A percentile compares a stretch with the other conserved stretches of the same genome.
Conservation (phyloP, 2,797 vertebrate genomes). For the Clarias pachynema region DNA sequence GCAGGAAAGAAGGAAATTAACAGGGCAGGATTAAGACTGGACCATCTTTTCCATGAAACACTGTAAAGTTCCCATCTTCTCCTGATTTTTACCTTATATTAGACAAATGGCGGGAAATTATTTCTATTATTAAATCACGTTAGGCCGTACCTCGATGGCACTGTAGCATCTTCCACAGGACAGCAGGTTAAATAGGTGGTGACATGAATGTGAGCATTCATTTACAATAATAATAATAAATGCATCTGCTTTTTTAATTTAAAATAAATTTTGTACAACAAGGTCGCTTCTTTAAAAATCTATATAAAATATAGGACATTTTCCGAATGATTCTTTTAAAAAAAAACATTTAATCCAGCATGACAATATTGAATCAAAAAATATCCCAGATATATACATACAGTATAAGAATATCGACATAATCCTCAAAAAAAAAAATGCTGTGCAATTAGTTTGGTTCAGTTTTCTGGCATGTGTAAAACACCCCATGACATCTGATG, state of each 20-base stretch:
- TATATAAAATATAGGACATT: neutral
- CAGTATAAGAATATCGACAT: neutral
- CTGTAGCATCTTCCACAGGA: too few relatives aligned
- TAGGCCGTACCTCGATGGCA: too few relatives aligned
- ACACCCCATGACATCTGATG: neutral
- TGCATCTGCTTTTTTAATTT: neutral
- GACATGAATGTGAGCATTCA: too few relatives aligned
- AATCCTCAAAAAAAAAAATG: too few relatives aligned
- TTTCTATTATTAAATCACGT: too few relatives aligned
- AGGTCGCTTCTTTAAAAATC: neutral
- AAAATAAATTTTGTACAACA: neutral
- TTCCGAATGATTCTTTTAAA: too few relatives aligned
- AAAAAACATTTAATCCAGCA: neutral
- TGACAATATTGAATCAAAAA: neutral
- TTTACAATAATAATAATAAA: neutral
- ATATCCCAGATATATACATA: too few relatives aligned
- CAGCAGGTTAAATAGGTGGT: too few relatives aligned
- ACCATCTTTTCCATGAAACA: neutral
- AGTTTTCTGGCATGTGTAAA: neutral
- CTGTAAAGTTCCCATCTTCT: neutral
- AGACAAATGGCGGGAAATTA: too few relatives aligned
- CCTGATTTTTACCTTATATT: neutral
- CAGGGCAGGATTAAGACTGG: neutral
- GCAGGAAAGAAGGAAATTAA: neutral
- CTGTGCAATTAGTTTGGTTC: neutral